Conservation (phyloP, 2,888 invertebrate species). For the Hybos culiciformis region DNA sequence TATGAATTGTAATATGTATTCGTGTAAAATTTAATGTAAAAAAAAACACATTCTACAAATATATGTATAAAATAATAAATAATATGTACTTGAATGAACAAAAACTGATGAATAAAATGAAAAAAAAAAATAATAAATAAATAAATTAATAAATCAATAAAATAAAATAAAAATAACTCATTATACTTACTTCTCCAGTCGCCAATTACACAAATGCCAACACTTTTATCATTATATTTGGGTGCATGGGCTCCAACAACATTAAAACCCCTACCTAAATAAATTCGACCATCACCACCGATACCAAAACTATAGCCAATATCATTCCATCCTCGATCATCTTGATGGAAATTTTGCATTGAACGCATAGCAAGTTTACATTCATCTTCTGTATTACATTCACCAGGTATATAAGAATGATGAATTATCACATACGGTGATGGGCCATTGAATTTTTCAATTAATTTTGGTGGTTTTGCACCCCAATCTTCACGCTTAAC, state of each 20-base stretch:
- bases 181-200: slow-evolving; percentile 58
- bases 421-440: slow-evolving; percentile 57
- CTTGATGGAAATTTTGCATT: slow-evolving; percentile 53
- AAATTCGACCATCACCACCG: slow-evolving; percentile 57
- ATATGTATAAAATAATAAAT: no score
- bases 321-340: slow-evolving; percentile 48
- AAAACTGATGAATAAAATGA: not conserved
- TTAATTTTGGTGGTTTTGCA: slow-evolving; percentile 38
- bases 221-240: slow-evolving; percentile 49
- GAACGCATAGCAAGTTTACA: slow-evolving; percentile 46
- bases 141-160: not conserved
- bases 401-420: slow-evolving; percentile 50
- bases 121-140: not conserved
- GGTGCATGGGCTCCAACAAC: slow-evolving; percentile 56
- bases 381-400: slow-evolving; percentile 40
- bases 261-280: slow-evolving; percentile 59
- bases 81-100: no score
- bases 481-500: slow-evolving; percentile 44
- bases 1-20: no score
- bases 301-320: slow-evolving; percentile 59
- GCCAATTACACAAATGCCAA: slow-evolving; percentile 59
- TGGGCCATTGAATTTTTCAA: slow-evolving; percentile 40
- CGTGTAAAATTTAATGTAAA: no score
- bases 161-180: no score
- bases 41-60: no score